Conservation (phyloP, 2,797 vertebrate species). For the Eulemur albifrons region DNA sequence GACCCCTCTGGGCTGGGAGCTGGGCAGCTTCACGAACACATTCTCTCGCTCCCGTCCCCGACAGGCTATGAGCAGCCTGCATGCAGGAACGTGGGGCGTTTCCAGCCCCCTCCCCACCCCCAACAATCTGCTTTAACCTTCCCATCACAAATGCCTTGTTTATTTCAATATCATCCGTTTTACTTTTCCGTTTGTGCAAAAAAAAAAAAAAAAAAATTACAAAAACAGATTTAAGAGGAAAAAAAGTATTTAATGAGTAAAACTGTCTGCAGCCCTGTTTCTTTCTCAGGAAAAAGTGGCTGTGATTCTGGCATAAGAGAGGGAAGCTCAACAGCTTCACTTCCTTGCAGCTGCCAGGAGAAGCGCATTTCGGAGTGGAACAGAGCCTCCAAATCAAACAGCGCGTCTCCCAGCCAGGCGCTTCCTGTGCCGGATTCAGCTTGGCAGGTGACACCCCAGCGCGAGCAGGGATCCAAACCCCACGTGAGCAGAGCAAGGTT, state of each 20-base stretch:
- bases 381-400: constrained; percentile 72
- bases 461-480: constrained; percentile 30
- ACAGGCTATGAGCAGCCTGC: constrained; percentile 66
- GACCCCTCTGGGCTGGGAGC: background rate
- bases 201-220: constrained; percentile 76
- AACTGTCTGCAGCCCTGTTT: constrained; percentile 72
- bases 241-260: constrained; percentile 79
- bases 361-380: constrained; percentile 67
- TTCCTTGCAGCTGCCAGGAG: constrained; percentile 79
- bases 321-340: constrained; percentile 76
- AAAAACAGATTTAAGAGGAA: constrained; percentile 81
- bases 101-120: constrained; percentile 75
- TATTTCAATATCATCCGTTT: constrained; percentile 79
- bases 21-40: background rate
- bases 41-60: background rate
- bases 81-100: constrained; percentile 69
- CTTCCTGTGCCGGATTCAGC: constrained; percentile 63
- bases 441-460: constrained; percentile 80
- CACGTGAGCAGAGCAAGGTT: constrained; percentile 51
- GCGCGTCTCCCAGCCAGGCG: constrained; percentile 76
- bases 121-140: constrained; percentile 78
- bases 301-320: constrained; percentile 66
- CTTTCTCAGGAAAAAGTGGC: constrained; percentile 61
- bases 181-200: constrained; percentile 79
- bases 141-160: constrained; percentile 75